These are phyloP conservation scores for Lordiphosa fenestrarum DNA, from an alignment of 2,888 invertebrate genomes.

Conservation along the genomic window DNA sequence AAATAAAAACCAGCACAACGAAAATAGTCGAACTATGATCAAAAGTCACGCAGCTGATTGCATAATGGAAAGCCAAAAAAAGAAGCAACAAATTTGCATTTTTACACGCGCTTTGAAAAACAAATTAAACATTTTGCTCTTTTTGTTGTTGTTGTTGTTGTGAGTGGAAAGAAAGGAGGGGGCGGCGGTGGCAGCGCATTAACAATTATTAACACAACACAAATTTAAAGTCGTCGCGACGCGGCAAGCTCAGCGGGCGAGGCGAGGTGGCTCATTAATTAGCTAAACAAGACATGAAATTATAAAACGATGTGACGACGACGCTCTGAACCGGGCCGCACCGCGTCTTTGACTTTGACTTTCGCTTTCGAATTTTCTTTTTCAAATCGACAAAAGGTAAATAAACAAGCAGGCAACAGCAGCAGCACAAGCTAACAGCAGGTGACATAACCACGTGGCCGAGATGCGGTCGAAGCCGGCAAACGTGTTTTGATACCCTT, in stretches of 20 bases:
- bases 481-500: neutral
- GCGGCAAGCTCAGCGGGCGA: neutral
- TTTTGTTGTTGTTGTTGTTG: too few species aligned
- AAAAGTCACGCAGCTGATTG: conserved; percentile 9
- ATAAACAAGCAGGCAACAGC: conserved; percentile 42
- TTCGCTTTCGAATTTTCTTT: conserved; percentile 76
- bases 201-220: conserved; percentile 41
- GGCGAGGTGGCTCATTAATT: conserved; percentile 40
- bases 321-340: conserved; percentile 31
- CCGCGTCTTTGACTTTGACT: conserved; percentile 71
- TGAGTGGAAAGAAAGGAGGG: too few species aligned
- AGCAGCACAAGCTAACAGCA: conserved; percentile 18
- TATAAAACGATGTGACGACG: conserved; percentile 53
- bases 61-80: conserved; percentile 25
- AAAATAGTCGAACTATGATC: conserved; percentile 3
- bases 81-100: conserved; percentile 31
- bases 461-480: conserved; percentile 43
- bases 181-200: conserved; percentile 18
- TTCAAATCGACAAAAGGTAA: conserved; percentile 58
- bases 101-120: conserved; percentile 23
- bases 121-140: conserved; percentile 30
- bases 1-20: conserved; percentile 7
- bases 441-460: conserved; percentile 71
- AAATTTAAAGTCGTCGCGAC: conserved; percentile 15
- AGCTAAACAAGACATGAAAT: conserved; percentile 54